Conservation (phyloP, 2,797 vertebrate species). For the Silurus lanzhouensis region DNA sequence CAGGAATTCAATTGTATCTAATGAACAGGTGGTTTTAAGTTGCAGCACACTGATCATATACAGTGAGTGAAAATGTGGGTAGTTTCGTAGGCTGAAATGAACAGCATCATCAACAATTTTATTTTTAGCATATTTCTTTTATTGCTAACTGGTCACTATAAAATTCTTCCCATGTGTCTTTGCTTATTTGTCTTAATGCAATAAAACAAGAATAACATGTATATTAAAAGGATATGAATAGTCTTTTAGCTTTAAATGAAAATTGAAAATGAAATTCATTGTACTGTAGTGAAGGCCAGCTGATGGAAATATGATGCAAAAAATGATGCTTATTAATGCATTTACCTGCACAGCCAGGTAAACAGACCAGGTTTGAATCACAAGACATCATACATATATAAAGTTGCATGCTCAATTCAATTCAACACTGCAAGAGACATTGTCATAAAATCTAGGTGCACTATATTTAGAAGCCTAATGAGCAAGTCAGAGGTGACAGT, state of each 20-base stretch:
- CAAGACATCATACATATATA: not conserved
- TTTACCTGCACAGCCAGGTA: no score
- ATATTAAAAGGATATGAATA: not conserved
- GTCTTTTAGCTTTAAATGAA: not conserved
- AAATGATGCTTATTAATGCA: not conserved
- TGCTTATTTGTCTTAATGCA: not conserved
- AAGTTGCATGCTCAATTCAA: not conserved
- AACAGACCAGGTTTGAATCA: not conserved
- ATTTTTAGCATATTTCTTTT: not conserved
- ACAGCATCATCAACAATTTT: no score
- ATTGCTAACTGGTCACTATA: not conserved
- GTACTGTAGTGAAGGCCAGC: not conserved
- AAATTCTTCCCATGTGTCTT: not conserved
- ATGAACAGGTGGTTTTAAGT: not conserved
- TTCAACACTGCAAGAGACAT: not conserved
- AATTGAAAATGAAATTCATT: conserved; percentile 5
- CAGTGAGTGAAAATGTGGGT: not conserved
- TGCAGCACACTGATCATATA: not conserved
- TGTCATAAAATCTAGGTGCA: not conserved
- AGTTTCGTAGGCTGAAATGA: not conserved
- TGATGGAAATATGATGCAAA: conserved; percentile 1
- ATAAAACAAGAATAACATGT: not conserved
- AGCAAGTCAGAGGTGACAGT: not conserved
- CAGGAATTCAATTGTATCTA: not conserved
- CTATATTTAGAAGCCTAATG: not conserved